These are phyloP conservation scores for Kryptolebias marmoratus DNA, from an alignment of 2,113 vertebrate genomes.

Conservation along the genomic window DNA sequence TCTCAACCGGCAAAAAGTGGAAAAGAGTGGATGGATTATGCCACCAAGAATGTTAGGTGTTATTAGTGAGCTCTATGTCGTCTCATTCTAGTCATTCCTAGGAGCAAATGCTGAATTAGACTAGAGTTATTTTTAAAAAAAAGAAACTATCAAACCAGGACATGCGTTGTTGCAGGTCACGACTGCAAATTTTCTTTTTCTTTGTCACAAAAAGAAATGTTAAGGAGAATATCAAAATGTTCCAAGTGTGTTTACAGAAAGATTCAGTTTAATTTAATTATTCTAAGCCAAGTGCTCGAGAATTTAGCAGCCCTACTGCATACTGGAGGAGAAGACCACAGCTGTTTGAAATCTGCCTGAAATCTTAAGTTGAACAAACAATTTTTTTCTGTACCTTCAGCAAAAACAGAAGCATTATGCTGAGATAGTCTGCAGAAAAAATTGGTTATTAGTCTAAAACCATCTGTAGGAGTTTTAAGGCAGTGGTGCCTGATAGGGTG, in stretches of 20 bases:
- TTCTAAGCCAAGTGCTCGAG: too few species aligned
- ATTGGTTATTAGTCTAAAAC: background rate
- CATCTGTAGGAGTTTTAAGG: background rate
- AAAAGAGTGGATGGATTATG: constrained; percentile 74
- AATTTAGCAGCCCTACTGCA: too few species aligned
- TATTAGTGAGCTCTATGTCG: constrained; percentile 12
- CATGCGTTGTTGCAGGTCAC: constrained; percentile 49
- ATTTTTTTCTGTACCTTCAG: background rate
- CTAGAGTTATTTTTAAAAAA: constrained; percentile 14
- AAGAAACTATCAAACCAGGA: constrained; percentile 48
- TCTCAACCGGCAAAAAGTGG: constrained; percentile 69
- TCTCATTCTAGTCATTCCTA: constrained; percentile 38
- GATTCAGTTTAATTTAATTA: too few species aligned
- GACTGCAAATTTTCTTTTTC: constrained; percentile 13
- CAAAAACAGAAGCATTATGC: constrained; percentile 49
- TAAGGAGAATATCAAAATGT: too few species aligned
- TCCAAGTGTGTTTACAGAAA: too few species aligned
- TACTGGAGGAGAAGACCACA: too few species aligned
- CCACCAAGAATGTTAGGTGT: background rate
- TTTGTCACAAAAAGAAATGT: constrained; percentile 1
- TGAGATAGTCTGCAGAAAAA: background rate
- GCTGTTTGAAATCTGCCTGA: too few species aligned
- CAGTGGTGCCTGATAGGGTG: too few species aligned
- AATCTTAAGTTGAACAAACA: too few species aligned
- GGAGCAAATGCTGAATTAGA: constrained; percentile 20